Evolutionary conservation across 2,888 invertebrate genomes (phyloP), one percentile per base, ranked within the genome.

Genomic region (Melanophora roralis): DNA sequence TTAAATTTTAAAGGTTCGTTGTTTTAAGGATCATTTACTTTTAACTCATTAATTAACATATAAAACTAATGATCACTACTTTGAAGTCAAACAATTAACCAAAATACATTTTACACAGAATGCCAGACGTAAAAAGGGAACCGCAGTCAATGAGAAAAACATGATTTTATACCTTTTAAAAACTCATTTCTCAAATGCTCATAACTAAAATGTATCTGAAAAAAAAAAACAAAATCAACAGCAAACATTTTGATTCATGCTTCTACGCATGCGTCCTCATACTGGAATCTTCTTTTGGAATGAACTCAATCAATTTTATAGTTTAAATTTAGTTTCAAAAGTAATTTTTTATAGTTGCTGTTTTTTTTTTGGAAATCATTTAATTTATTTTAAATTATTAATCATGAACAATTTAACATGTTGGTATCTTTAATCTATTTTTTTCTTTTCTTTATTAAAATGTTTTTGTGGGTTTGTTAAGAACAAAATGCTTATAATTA

Each of bases 331-430:
- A 8, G 9, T 47, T 47, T 47, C 16, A 5, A 1, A 6, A 0
- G n/a, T 34, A 23, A 6, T 38, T 49, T 43, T 74, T 73, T 65
- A 19, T 45, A 36, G 21, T 34, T 12, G 60, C n/a, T 51, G 27
- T 45, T 6, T 19, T 16, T 12, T 5, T 27, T 27, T 6, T 27
- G 27, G 9, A 59, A 71, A 34, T 49, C 60, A 38, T 68, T 62
- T 51, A 34, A 57, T 49, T 71, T 43, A 68, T 68, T 47, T 68
- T 60, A 27, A 55, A 62, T 55, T 67, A 78, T 73, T 78, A 78
- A 78, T 78, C 78, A 68, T 47, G 53, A 9, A 67, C 40, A 78
- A 67, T 78, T 78, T 55, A 55, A 68, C n/a, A 60, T 16, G 9
- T 60, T 59, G 19, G n/a, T 11, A 47, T 49, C n/a, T 7, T 21